Base-by-base conservation (phyloP, 2,797 vertebrate genomes). In the Hippoglossus hippoglossus region DNA sequence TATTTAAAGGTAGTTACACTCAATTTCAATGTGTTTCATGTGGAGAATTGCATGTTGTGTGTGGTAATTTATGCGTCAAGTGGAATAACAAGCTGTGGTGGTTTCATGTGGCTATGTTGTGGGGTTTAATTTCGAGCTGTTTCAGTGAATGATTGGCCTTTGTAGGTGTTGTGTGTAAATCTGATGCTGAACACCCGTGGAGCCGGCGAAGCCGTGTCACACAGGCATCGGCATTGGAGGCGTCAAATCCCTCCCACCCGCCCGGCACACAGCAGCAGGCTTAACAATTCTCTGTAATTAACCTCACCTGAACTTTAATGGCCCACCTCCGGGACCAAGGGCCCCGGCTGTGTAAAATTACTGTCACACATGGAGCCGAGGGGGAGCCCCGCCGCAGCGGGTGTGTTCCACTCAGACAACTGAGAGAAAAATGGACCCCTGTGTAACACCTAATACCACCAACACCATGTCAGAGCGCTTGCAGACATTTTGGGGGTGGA, bases 291-390 rank as follows among this genome's bases (percentile, higher is more conserved):
- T 88, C 87, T 89, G 86, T 92, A 94, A 94, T 93, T 93, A 94
- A 92, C 92, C 92, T 93, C 91, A 93, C 92, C 92, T 94, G 92
- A 92, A 90, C 92, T 90, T 86, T 92, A 93, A 94, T 91, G 90
- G 91, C 87, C 90, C 89, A 90, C 92, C 89, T 92, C 88, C 84
- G 89, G 91, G 92, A 93, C 90, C 79, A 13, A 81, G 79, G 81
- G 87, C 86, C 81, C 76, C 76, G 81, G 84, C 87, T 89, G 90
- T 85, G 88, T 91, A 89, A 89, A 89, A 92, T 92, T 90, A 91
- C 88, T 92, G 92, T 93, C 91, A 90, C 91, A 90, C 87, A 83
- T 78, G 69, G 76, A 88, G 85, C 81, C 49, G 22, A 81, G 83
- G 80, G 92, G 86, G 82, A 70, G 79, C 63, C 71, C 70, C 53